Conservation (phyloP, 2,888 invertebrate species). For the Cremastinae sp. region DNA sequence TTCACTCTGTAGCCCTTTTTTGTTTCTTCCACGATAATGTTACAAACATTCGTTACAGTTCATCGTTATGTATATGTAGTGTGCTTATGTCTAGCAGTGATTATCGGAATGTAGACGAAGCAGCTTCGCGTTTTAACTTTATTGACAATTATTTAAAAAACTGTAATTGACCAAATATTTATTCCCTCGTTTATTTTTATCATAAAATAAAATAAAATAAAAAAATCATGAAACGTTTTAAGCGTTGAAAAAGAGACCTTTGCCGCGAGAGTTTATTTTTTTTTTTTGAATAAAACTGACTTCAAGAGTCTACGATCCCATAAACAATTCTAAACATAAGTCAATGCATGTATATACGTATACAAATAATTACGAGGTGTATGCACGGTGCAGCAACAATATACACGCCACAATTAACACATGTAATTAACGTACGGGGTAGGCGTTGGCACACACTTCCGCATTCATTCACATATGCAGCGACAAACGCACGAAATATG, state of each 20-base stretch:
- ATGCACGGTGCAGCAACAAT: constrained; percentile 39
- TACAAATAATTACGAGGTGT: constrained; percentile 45
- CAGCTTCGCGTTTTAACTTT: not conserved
- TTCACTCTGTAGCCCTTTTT: no score
- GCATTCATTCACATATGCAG: constrained; percentile 42
- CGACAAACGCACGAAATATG: constrained; percentile 34
- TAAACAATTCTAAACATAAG: constrained; percentile 5
- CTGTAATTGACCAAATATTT: constrained; percentile 8
- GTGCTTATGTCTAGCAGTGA: constrained; percentile 6
- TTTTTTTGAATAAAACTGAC: not conserved
- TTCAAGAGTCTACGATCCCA: not conserved
- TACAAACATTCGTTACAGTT: constrained; percentile 30
- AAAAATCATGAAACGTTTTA: no score
- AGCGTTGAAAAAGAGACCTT: no score
- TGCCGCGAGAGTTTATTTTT: no score
- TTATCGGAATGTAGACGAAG: not conserved
- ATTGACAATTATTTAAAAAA: not conserved
- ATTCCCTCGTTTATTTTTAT: not conserved
- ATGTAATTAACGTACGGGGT: constrained; percentile 47
- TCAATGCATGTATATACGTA: constrained; percentile 9
- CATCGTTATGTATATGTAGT: not conserved
- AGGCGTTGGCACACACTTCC: constrained; percentile 31
- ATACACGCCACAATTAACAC: constrained; percentile 48
- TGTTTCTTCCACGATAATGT: constrained; percentile 16
- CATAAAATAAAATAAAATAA: no score